Percentiles rank a stretch among this genome's conserved stretches.
Conservation (phyloP, 2,113 vertebrate species). For the Xiphorhynchus elegans region DNA sequence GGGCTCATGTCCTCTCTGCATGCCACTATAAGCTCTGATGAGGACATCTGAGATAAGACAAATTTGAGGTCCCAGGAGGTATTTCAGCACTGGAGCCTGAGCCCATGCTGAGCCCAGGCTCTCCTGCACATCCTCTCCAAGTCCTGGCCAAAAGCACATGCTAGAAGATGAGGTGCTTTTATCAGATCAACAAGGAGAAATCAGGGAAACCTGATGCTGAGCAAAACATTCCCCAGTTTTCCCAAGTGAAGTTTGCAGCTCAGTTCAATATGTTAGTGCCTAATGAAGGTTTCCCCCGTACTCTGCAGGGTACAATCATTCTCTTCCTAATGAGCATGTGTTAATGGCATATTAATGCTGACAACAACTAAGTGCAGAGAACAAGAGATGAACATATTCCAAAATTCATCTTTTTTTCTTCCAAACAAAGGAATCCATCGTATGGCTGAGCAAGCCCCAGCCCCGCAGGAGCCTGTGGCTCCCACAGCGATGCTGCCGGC, state of each 20-base stretch:
- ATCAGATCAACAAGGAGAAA: not conserved
- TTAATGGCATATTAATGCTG: slow-evolving; percentile 59
- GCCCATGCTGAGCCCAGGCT: not conserved
- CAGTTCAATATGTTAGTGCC: slow-evolving; percentile 47
- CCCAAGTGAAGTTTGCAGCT: slow-evolving; percentile 37
- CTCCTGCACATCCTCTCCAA: fast-evolving
- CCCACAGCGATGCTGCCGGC: not conserved
- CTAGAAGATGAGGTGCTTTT: not conserved
- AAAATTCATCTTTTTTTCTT: not conserved
- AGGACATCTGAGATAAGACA: not conserved
- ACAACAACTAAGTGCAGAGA: slow-evolving; percentile 45
- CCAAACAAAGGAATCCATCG: not conserved
- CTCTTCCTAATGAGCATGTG: slow-evolving; percentile 39
- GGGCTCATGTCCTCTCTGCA: not conserved
- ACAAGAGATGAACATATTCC: slow-evolving; percentile 22
- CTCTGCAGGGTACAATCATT: slow-evolving; percentile 60
- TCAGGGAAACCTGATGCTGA: not conserved
- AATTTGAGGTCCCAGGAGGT: slow-evolving; percentile 13
- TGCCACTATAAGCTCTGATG: not conserved
- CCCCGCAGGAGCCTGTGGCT: not conserved
- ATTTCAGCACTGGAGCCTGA: not conserved
- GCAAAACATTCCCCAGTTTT: not conserved
- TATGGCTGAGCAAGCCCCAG: not conserved
- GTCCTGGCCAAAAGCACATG: not conserved
- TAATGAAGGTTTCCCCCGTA: slow-evolving; percentile 53